phyloP scores from a whole-genome alignment of 2,888 invertebrate genomes.

The Papilio demoleus region DNA sequence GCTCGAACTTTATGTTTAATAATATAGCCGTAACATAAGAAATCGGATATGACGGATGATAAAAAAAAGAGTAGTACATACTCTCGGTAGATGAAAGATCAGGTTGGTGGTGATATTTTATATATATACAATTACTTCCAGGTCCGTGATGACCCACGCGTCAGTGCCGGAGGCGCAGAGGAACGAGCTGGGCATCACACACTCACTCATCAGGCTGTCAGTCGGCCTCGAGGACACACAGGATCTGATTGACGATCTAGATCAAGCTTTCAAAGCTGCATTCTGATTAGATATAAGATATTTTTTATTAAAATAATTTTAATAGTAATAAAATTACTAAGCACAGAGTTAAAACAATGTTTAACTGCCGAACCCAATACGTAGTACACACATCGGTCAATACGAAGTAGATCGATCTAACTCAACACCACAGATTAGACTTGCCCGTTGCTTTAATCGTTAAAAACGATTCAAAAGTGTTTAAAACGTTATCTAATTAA shows the following conservation, averaged over 20 bases:
- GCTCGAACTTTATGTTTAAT: too few relatives aligned
- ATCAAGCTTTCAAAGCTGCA: slow-evolving; percentile 88
- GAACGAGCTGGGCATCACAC: slow-evolving; percentile 89
- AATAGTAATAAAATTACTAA: slow-evolving; percentile 37
- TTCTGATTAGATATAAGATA: slow-evolving; percentile 54
- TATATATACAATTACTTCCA: slow-evolving; percentile 62
- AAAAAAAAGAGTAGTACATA: too few relatives aligned
- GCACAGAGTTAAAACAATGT: not conserved
- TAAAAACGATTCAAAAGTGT: too few relatives aligned
- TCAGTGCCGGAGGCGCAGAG: slow-evolving; percentile 92
- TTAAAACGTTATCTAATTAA: too few relatives aligned
- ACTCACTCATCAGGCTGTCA: slow-evolving; percentile 93
- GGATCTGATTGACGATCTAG: slow-evolving; percentile 93
- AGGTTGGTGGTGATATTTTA: too few relatives aligned
- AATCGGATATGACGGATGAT: too few relatives aligned
- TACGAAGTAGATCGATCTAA: too few relatives aligned
- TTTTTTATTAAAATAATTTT: slow-evolving; percentile 13
- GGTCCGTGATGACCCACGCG: slow-evolving; percentile 97
- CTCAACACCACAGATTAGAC: too few relatives aligned
- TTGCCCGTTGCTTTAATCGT: too few relatives aligned
- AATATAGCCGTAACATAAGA: too few relatives aligned
- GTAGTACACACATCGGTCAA: too few relatives aligned
- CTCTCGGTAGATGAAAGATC: too few relatives aligned
- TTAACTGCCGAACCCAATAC: not conserved
- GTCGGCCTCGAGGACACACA: slow-evolving; percentile 94